Percentiles rank a stretch among this genome's conserved stretches.
phyloP scores from a whole-genome alignment of 2,113 vertebrate genomes.

The Acanthisitta chloris region DNA sequence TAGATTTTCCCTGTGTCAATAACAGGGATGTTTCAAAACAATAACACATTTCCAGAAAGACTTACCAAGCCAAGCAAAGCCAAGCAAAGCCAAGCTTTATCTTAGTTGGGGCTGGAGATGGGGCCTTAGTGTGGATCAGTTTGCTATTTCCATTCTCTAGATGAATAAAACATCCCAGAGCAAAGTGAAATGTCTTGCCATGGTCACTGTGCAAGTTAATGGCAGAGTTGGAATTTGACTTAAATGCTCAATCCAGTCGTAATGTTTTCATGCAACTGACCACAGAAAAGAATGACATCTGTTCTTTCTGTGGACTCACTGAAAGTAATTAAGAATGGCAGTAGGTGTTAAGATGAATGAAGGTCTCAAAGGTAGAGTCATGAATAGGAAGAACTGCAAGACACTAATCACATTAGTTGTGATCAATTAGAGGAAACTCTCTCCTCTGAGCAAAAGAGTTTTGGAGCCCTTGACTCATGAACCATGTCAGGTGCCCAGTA shows the following conservation, averaged over 20 bases:
- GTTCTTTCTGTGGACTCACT: background rate
- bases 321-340: conserved; percentile 18
- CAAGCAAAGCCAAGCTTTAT: background rate
- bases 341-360: background rate
- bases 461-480: background rate
- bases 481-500: background rate
- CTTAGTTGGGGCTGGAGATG: background rate
- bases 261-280: background rate
- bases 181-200: background rate
- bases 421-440: background rate
- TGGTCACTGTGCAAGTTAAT: background rate
- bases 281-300: background rate
- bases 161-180: background rate
- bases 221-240: background rate
- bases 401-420: background rate
- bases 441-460: background rate
- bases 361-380: background rate
- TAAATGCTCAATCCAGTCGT: background rate
- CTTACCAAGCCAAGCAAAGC: background rate
- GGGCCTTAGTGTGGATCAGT: background rate
- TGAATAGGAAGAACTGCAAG: background rate
- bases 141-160: conserved; percentile 1
- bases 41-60: background rate
- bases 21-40: conserved; percentile 14
- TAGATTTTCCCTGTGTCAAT: background rate